Percentiles rank a stretch among this genome's conserved stretches.
Evolutionary conservation across 2,113 vertebrate genomes (phyloP).

Genomic region (Casuarius casuarius): DNA sequence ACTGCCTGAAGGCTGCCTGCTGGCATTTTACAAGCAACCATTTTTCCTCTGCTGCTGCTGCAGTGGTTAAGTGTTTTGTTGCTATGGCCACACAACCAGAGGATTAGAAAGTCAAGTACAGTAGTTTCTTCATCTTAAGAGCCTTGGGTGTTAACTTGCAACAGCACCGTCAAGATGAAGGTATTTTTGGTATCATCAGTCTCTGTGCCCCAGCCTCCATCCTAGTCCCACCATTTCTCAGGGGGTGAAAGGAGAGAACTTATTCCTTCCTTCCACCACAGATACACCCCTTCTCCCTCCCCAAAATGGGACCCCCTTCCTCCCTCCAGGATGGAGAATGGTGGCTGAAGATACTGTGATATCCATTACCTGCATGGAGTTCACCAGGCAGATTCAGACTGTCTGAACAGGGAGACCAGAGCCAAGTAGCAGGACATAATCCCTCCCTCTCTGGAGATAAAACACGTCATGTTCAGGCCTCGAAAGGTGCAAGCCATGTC

Average conservation of each 20-base stretch:
- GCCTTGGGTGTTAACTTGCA: background rate
- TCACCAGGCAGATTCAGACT: background rate
- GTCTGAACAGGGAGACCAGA: background rate
- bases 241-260: background rate
- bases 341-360: background rate
- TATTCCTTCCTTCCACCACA: background rate
- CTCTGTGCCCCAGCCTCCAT: background rate
- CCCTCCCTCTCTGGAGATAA: background rate
- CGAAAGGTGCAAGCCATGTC: background rate
- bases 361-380: background rate
- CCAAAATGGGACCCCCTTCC: background rate
- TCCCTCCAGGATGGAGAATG: background rate
- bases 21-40: conserved; percentile 31
- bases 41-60: conserved; percentile 35
- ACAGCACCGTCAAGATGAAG: background rate
- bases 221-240: background rate
- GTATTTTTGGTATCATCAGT: conserved; percentile 18
- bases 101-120: conserved; percentile 39
- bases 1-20: background rate
- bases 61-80: conserved; percentile 65
- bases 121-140: conserved; percentile 30
- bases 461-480: background rate
- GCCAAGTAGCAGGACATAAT: background rate
- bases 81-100: conserved; percentile 63
- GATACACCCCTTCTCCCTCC: background rate